Evolutionary conservation across 2,888 invertebrate species (phyloP).

Genomic region (Lagria hirta): DNA sequence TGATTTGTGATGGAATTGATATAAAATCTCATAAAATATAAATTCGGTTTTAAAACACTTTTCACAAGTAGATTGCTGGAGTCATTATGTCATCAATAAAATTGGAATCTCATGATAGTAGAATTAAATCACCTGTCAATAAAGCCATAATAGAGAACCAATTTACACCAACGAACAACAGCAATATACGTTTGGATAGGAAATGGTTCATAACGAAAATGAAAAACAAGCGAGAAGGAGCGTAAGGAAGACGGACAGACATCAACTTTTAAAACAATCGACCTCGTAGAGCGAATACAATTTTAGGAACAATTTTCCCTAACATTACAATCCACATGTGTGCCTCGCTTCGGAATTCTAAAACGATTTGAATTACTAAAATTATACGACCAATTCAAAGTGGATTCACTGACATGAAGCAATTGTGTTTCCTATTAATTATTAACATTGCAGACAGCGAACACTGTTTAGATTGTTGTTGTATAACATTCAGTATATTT

Average conservation of each 20-base stretch:
- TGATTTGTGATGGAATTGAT: too few relatives aligned
- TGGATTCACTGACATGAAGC: too few relatives aligned
- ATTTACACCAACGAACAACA: constrained; percentile 21
- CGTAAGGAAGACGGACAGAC: constrained; percentile 6
- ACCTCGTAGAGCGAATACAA: constrained; percentile 22
- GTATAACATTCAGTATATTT: too few relatives aligned
- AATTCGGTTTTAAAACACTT: too few relatives aligned
- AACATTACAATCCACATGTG: constrained; percentile 29
- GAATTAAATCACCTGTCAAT: constrained; percentile 29
- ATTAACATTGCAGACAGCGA: too few relatives aligned
- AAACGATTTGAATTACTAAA: constrained; percentile 25
- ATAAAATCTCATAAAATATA: too few relatives aligned
- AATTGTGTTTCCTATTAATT: too few relatives aligned
- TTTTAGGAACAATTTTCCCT: constrained; percentile 23
- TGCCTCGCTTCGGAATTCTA: constrained; percentile 26
- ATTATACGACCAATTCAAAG: constrained; percentile 20
- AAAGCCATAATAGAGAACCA: constrained; percentile 19
- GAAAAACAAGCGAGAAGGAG: constrained; percentile 1
- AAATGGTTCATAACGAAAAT: constrained; percentile 2
- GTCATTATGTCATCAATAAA: constrained; percentile 9
- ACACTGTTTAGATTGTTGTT: too few relatives aligned
- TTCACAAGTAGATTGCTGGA: constrained; percentile 8
- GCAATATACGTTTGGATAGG: constrained; percentile 7
- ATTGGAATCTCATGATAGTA: constrained; percentile 14
- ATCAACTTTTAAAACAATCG: constrained; percentile 18